A percentile compares a stretch with the other conserved stretches of the same genome.
phyloP scores from a whole-genome alignment of 2,113 vertebrate genomes.

The Lethenteron camtschaticum region DNA sequence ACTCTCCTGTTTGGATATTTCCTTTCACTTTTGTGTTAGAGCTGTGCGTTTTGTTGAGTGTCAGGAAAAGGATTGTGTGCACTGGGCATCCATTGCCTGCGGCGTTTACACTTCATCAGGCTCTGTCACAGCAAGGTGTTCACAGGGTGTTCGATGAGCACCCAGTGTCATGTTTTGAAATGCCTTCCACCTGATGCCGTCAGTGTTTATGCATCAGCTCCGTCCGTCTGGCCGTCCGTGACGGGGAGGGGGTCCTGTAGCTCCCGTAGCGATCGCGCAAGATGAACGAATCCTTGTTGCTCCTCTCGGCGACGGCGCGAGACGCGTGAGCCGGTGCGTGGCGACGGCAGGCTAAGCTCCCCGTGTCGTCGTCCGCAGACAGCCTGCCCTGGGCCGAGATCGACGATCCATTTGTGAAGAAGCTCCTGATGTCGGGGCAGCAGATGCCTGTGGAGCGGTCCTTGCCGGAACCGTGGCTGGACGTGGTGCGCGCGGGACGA shows the following conservation, averaged over 20 bases:
- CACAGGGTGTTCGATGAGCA: too few relatives aligned
- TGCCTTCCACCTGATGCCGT: neutral
- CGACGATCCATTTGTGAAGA: slow-evolving; percentile 17
- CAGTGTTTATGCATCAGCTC: neutral
- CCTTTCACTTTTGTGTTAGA: too few relatives aligned
- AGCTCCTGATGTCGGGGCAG: slow-evolving; percentile 19
- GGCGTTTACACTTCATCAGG: too few relatives aligned
- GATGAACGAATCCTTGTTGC: neutral
- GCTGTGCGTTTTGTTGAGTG: too few relatives aligned
- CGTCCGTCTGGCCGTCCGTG: neutral
- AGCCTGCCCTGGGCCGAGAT: slow-evolving; percentile 23
- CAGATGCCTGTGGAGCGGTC: slow-evolving; percentile 15
- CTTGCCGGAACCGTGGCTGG: slow-evolving; percentile 20
- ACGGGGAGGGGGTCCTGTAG: neutral
- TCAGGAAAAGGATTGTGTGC: too few relatives aligned
- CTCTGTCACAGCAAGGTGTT: too few relatives aligned
- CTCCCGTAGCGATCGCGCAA: neutral
- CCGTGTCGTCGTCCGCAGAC: slow-evolving; percentile 13
- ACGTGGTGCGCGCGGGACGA: slow-evolving; percentile 18
- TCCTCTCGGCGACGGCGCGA: neutral
- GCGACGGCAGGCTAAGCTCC: neutral
- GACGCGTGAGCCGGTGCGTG: neutral
- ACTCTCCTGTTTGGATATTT: too few relatives aligned
- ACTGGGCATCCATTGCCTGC: too few relatives aligned
- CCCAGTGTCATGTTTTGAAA: too few relatives aligned